A percentile compares a stretch with the other conserved stretches of the same genome.
phyloP scores from a whole-genome alignment of 1,140 invertebrate species.

The Sminthurides bifidus region DNA sequence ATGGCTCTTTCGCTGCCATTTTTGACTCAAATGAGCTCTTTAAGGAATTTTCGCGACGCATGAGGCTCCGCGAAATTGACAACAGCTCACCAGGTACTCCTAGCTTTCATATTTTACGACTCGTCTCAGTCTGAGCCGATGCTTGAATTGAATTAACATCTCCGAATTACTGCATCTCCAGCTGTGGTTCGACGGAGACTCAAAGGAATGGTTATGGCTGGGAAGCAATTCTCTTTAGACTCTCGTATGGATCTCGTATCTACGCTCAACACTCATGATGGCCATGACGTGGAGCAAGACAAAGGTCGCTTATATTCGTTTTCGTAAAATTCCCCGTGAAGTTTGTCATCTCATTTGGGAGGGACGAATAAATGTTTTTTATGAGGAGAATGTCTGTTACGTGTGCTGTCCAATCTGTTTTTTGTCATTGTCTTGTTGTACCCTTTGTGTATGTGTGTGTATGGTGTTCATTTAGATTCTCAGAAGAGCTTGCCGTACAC shows the following conservation, averaged over 20 bases:
- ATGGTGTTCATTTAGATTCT: slow-evolving; percentile 13
- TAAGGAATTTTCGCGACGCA: slow-evolving; percentile 28
- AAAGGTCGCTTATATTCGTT: slow-evolving; percentile 26
- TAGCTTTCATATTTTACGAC: neutral
- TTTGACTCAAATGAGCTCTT: slow-evolving; percentile 58
- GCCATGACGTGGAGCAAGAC: slow-evolving; percentile 9
- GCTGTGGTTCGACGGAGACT: slow-evolving; percentile 64
- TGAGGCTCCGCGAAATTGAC: slow-evolving; percentile 28
- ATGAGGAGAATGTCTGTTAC: neutral
- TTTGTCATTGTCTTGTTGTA: no score
- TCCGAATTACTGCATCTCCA: slow-evolving; percentile 31
- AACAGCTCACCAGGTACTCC: slow-evolving; percentile 32
- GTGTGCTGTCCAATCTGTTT: neutral
- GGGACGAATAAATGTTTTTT: slow-evolving; percentile 5
- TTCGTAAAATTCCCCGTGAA: slow-evolving; percentile 9
- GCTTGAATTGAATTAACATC: neutral
- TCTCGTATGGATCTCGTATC: slow-evolving; percentile 82
- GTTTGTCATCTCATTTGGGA: neutral
- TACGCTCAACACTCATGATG: slow-evolving; percentile 35
- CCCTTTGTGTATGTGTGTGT: slow-evolving; percentile 3
- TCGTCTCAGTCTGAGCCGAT: neutral
- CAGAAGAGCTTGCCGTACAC: slow-evolving; percentile 25
- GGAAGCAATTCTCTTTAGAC: slow-evolving; percentile 74
- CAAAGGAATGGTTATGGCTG: slow-evolving; percentile 70
- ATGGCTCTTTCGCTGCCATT: slow-evolving; percentile 89